Percentiles rank a stretch among this genome's conserved stretches.
These are phyloP conservation scores for Lipophrys pholis DNA, from an alignment of 2,113 vertebrate genomes.

Conservation along the genomic window DNA sequence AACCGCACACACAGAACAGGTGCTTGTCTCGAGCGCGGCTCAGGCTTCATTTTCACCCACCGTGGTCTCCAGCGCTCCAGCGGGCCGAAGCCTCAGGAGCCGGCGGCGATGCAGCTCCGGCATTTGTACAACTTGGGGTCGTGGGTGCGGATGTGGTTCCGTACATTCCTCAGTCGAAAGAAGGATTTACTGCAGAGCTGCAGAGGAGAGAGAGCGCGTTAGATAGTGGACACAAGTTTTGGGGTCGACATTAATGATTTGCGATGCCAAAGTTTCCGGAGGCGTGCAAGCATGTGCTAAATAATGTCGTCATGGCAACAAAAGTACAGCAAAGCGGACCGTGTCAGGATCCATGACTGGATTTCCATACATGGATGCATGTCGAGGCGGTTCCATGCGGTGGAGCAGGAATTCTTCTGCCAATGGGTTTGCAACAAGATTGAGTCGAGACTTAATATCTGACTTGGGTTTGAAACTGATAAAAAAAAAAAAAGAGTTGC, in stretches of 20 bases:
- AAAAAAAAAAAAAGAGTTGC: no score
- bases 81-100: slow-evolving; percentile 68
- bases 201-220: slow-evolving; percentile 6
- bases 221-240: neutral
- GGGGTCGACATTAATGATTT: neutral
- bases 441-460: no score
- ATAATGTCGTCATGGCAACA: neutral
- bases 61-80: slow-evolving; percentile 17
- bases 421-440: no score
- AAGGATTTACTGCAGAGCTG: slow-evolving; percentile 87
- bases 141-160: slow-evolving; percentile 84
- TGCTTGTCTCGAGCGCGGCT: no score
- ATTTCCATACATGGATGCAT: no score
- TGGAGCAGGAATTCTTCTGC: no score
- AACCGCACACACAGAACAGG: no score
- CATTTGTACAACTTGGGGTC: slow-evolving; percentile 86
- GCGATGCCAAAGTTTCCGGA: neutral
- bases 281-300: no score
- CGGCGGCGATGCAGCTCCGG: slow-evolving; percentile 79
- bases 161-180: slow-evolving; percentile 84
- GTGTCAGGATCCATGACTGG: no score
- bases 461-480: no score
- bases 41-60: slow-evolving; percentile 36
- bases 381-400: no score
- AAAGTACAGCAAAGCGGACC: neutral